Base-by-base conservation (phyloP, 2,888 invertebrate species). In the Druceiella hillmani region DNA sequence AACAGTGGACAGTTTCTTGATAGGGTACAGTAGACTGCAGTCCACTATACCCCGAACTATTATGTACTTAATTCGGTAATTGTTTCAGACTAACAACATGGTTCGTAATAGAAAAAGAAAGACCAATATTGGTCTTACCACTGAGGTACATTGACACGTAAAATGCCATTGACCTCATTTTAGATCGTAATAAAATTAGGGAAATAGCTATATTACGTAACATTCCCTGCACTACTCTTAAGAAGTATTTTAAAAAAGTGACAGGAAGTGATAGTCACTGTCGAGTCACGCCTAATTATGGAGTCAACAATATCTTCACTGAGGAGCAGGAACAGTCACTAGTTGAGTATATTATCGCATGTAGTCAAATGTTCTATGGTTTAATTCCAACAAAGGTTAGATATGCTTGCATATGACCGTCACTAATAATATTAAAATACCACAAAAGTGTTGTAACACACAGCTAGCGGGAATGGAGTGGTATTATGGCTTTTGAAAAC, bases 371-470 rank as follows among this genome's bases (percentile, higher is more conserved):
- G 11, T 20, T 20, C 22, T 20, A 20, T 20, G 22, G 22, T 7
- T n/a, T 20, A 6, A 20, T 6, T 7, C 31, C 33, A 12, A 38
- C 9, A 25, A 24, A 38, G 5, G 34, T 38, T 39, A 26, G 38
- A 37, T 3, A 28, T 3, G 13, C 36, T 12, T 17, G 26, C 28
- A 27, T 36, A 26, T 26, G 36, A 39, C 28, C 17, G 17, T 25
- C 38, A 9, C 25, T 38, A 28, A 27, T 38, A n/a, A n/a, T n/a
- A n/a, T n/a, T n/a, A n/a, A n/a, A n/a, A n/a, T n/a, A n/a, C n/a
- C n/a, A n/a, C 14, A 40, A 39, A 17, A 39, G 28, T 40, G 38
- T 26, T 29, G 28, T 17, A 29, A 40, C 26, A 39, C 20, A n/a
- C 34, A 29, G 24, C 14, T 38, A 11, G 36, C 39, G 15, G 39